These are phyloP conservation scores for Nycticryphes semicollaris DNA, from an alignment of 2,113 vertebrate species.

Conservation along the genomic window DNA sequence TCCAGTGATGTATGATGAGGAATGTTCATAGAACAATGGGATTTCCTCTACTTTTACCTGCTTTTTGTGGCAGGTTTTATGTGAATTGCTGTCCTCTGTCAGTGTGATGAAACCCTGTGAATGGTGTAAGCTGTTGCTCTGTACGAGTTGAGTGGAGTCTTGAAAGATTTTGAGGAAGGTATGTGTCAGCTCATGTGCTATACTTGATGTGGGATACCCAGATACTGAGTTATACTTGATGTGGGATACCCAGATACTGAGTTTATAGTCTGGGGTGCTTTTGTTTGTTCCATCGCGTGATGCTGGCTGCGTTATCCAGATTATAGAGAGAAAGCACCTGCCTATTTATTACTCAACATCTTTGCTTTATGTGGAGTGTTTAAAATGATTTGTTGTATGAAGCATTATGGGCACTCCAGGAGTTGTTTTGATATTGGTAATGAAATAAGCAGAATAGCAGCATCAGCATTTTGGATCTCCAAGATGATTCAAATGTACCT, in stretches of 20 bases:
- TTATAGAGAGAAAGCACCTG: not conserved
- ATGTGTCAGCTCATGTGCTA: not conserved
- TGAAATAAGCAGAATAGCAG: not conserved
- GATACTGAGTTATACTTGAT: not conserved
- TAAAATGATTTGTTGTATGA: not conserved
- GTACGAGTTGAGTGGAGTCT: not conserved
- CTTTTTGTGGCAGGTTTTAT: not conserved
- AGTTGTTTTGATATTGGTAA: not conserved
- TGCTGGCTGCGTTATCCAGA: not conserved
- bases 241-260: too few relatives aligned
- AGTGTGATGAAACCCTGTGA: not conserved
- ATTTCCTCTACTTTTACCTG: not conserved
- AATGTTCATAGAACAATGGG: not conserved
- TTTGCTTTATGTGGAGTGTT: not conserved
- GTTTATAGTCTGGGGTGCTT: not conserved
- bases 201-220: not conserved
- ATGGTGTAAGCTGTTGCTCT: not conserved
- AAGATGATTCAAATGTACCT: not conserved
- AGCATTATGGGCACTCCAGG: not conserved
- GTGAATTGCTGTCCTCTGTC: not conserved
- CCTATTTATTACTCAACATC: not conserved
- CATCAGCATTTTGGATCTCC: not conserved
- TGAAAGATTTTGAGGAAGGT: not conserved
- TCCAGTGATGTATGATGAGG: not conserved
- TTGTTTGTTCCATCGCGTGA: not conserved